Conservation (phyloP, 2,797 vertebrate genomes). For the Odontamblyopus lacepedii region DNA sequence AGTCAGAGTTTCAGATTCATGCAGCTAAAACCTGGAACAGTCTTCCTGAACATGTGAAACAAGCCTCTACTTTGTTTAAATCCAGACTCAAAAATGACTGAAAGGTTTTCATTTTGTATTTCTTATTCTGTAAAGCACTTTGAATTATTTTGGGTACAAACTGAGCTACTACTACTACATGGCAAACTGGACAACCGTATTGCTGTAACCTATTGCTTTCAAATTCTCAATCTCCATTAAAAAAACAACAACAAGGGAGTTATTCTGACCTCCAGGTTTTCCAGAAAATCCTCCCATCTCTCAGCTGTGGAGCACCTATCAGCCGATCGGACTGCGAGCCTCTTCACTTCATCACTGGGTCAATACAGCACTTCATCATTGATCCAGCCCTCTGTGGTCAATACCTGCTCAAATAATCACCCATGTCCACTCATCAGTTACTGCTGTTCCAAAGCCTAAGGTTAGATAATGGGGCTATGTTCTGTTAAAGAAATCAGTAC, state of each 20-base stretch:
- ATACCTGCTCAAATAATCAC: slow-evolving; percentile 64
- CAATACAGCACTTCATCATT: slow-evolving; percentile 64
- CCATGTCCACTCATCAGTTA: slow-evolving; percentile 53
- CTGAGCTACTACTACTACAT: neutral
- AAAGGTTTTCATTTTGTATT: no score
- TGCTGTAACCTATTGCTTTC: neutral
- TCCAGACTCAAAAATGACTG: no score
- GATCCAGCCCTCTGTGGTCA: slow-evolving; percentile 56
- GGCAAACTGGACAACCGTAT: neutral
- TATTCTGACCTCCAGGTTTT: neutral
- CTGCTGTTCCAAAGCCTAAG: slow-evolving; percentile 32
- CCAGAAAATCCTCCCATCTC: slow-evolving; percentile 21
- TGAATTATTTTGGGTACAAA: no score
- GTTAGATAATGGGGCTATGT: slow-evolving; percentile 39
- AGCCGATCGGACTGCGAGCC: slow-evolving; percentile 29
- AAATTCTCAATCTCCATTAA: neutral
- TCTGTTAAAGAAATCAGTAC: slow-evolving; percentile 15
- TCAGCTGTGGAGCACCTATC: slow-evolving; percentile 32
- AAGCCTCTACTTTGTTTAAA: no score
- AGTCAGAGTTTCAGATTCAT: no score
- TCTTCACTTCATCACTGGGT: slow-evolving; percentile 69
- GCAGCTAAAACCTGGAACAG: no score
- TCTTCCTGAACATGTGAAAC: no score
- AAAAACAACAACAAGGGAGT: neutral
- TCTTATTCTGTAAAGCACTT: no score